Evolutionary conservation across 2,797 vertebrate species (phyloP).

Genomic region (Orientallactaga sibirica): DNA sequence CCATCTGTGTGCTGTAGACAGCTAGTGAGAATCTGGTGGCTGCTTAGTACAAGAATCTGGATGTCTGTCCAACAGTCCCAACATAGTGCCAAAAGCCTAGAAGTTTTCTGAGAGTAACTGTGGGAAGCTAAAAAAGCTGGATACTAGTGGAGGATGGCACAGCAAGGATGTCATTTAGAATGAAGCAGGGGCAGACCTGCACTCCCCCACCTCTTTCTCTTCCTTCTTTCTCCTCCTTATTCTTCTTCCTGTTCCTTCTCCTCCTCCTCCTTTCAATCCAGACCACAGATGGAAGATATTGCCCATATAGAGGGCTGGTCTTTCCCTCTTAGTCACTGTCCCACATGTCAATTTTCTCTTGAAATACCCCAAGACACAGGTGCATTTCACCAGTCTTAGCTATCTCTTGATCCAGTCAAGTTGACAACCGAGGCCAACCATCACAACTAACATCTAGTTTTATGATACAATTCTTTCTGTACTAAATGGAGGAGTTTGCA

Average conservation of each 20-base stretch:
- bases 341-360: neutral
- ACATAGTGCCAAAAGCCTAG: too few species aligned
- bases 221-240: neutral
- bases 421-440: neutral
- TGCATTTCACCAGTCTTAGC: neutral
- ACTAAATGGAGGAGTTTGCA: constrained; percentile 8
- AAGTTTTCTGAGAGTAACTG: neutral
- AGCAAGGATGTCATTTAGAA: neutral
- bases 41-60: neutral
- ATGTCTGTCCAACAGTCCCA: neutral
- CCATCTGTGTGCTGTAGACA: neutral
- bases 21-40: neutral
- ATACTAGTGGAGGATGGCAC: neutral
- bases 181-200: neutral
- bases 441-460: neutral
- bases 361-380: neutral
- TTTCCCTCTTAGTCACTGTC: neutral
- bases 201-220: neutral
- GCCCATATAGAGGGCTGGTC: too few species aligned
- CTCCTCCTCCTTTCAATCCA: neutral
- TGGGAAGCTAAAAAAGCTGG: neutral
- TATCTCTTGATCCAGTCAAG: neutral
- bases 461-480: constrained; percentile 24
- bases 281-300: neutral
- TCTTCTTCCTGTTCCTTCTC: too few species aligned